A percentile compares a stretch with the other conserved stretches of the same genome.
Evolutionary conservation across 2,113 vertebrate species (phyloP).

Genomic region (Cyanoderma ruficeps): DNA sequence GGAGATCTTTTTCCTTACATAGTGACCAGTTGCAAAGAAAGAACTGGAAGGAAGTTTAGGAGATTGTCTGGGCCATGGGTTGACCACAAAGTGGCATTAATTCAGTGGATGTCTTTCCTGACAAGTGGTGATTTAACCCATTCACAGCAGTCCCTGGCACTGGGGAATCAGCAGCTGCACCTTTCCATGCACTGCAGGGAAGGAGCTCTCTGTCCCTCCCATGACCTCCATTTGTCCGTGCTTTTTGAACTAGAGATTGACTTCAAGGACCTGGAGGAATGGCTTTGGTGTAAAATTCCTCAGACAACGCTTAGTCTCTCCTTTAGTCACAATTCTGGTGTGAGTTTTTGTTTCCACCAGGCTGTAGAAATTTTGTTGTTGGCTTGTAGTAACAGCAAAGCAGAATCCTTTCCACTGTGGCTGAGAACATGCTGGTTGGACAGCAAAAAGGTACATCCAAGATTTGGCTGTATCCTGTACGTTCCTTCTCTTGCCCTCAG

Average conservation of each 20-base stretch:
- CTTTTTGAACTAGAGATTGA: not conserved
- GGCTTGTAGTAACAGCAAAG: not conserved
- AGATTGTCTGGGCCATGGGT: not conserved
- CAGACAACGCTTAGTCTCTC: not conserved
- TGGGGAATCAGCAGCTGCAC: not conserved
- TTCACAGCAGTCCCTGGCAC: not conserved
- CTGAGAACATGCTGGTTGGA: not conserved
- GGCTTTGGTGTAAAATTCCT: not conserved
- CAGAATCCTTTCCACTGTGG: not conserved
- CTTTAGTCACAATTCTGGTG: not conserved
- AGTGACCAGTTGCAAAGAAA: not conserved
- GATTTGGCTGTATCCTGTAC: not conserved
- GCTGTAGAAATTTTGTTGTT: not conserved
- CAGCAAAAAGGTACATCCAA: not conserved
- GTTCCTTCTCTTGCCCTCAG: not conserved
- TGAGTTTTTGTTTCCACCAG: not conserved
- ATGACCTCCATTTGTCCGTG: not conserved
- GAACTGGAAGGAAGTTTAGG: not conserved
- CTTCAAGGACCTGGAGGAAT: not conserved
- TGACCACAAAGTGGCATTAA: not conserved
- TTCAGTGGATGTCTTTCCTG: not conserved
- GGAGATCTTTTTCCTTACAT: not conserved
- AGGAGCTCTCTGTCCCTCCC: fast-evolving
- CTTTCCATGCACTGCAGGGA: not conserved
- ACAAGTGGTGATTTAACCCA: not conserved